Evolutionary conservation across 2,888 invertebrate genomes (phyloP).

Genomic region (Pammene fasciana): DNA sequence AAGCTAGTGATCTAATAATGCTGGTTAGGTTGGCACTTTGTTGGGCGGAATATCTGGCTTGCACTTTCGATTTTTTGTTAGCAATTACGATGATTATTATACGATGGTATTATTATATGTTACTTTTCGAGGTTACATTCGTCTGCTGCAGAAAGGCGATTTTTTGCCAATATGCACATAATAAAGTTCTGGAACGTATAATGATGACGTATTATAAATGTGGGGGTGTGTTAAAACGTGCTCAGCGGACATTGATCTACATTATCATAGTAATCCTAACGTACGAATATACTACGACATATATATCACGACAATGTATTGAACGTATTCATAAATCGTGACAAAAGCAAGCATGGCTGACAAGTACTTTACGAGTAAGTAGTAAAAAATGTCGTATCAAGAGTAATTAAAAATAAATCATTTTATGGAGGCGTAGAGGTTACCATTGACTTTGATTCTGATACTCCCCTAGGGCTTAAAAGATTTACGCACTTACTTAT

Average conservation of each 20-base stretch:
- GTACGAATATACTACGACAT: too few species aligned
- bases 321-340: constrained; percentile 21
- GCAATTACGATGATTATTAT: constrained; percentile 10
- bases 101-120: too few species aligned
- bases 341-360: background rate
- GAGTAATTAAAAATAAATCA: too few species aligned
- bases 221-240: constrained; percentile 3
- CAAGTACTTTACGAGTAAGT: background rate
- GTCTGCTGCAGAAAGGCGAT: background rate
- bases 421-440: too few species aligned
- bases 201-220: background rate
- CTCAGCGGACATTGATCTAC: background rate
- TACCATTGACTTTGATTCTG: too few species aligned
- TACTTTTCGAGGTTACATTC: background rate
- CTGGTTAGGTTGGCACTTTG: background rate
- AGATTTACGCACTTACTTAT: too few species aligned
- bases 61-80: constrained; percentile 18
- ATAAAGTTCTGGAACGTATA: background rate
- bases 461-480: too few species aligned
- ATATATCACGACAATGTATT: constrained; percentile 13
- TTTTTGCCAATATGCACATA: too few species aligned
- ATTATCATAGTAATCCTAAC: background rate
- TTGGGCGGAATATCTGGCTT: background rate
- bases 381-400: background rate
- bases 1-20: background rate